phyloP scores from a whole-genome alignment of 1,140 invertebrate species.

The Cheumatopsyche charites region DNA sequence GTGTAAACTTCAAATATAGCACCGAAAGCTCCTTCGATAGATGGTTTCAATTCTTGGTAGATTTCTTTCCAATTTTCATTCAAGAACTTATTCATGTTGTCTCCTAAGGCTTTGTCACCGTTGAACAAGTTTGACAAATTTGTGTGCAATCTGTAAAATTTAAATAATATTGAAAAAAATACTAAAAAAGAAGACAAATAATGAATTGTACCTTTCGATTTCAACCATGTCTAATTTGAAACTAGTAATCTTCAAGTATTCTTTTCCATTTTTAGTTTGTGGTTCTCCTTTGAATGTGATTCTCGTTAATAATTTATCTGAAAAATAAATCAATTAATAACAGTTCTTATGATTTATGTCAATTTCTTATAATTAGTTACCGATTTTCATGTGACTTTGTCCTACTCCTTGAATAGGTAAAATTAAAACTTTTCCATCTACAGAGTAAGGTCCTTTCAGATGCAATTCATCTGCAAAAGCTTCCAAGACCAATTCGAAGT shows the following conservation, averaged over 20 bases:
- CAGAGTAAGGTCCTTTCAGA: constrained; percentile 58
- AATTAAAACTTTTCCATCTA: constrained; percentile 62
- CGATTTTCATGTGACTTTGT: constrained; percentile 56
- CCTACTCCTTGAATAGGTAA: constrained; percentile 65
- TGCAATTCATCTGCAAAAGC: constrained; percentile 46
- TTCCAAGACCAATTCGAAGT: constrained; percentile 38
- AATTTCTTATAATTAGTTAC: constrained; percentile 53
- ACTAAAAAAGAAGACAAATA: not conserved
- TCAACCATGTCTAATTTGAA: constrained; percentile 47
- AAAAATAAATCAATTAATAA: too few species aligned
- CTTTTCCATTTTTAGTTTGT: constrained; percentile 53
- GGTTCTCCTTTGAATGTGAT: constrained; percentile 51
- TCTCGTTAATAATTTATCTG: constrained; percentile 36
- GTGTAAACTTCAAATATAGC: constrained; percentile 57
- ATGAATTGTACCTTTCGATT: not conserved
- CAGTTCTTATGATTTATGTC: too few species aligned
- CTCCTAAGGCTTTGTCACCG: constrained; percentile 56
- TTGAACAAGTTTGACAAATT: constrained; percentile 60
- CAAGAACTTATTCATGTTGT: constrained; percentile 58
- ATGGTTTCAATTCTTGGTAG: constrained; percentile 55
- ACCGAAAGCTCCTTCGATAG: constrained; percentile 59
- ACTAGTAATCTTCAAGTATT: constrained; percentile 51
- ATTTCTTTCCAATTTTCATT: constrained; percentile 61
- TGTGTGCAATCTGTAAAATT: constrained; percentile 49
- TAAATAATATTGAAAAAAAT: not conserved